Evolutionary conservation across 2,888 invertebrate species (phyloP).

Genomic region (Aquatica leii): DNA sequence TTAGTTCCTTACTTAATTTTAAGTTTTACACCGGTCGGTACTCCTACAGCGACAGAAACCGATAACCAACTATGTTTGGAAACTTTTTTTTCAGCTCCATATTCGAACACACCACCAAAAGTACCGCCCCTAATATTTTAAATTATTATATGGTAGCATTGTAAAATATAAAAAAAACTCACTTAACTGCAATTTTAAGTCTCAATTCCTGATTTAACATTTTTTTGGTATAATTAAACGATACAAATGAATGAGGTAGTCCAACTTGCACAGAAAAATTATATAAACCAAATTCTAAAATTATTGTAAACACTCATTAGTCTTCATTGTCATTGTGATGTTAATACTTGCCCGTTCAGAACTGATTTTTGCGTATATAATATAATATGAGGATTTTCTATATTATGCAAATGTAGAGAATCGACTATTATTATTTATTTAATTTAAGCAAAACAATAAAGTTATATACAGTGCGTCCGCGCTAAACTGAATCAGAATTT

Average conservation of each 20-base stretch:
- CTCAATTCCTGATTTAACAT: slow-evolving; percentile 82
- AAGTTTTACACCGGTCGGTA: slow-evolving; percentile 87
- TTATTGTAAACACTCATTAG: too few relatives aligned
- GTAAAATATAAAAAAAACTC: slow-evolving; percentile 57
- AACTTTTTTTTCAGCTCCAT: slow-evolving; percentile 92
- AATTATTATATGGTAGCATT: slow-evolving; percentile 3
- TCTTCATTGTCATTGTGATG: too few relatives aligned
- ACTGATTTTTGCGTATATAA: too few relatives aligned
- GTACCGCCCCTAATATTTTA: slow-evolving; percentile 74
- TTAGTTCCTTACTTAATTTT: slow-evolving; percentile 77
- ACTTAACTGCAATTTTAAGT: slow-evolving; percentile 81
- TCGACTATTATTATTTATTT: too few relatives aligned
- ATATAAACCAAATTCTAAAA: slow-evolving; percentile 59
- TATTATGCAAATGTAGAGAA: too few relatives aligned
- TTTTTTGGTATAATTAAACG: slow-evolving; percentile 80
- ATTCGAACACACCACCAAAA: slow-evolving; percentile 87
- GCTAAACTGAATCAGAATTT: too few relatives aligned
- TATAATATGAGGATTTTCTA: too few relatives aligned
- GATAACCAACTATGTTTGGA: slow-evolving; percentile 89
- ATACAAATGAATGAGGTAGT: slow-evolving; percentile 80
- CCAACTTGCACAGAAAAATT: slow-evolving; percentile 82
- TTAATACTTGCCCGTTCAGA: too few relatives aligned
- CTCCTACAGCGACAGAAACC: slow-evolving; percentile 84
- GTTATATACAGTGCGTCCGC: too few relatives aligned
- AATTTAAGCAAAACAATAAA: too few relatives aligned